These are phyloP conservation scores for Pycnonotus jocosus DNA, from an alignment of 2,113 vertebrate genomes.

Conservation along the genomic window DNA sequence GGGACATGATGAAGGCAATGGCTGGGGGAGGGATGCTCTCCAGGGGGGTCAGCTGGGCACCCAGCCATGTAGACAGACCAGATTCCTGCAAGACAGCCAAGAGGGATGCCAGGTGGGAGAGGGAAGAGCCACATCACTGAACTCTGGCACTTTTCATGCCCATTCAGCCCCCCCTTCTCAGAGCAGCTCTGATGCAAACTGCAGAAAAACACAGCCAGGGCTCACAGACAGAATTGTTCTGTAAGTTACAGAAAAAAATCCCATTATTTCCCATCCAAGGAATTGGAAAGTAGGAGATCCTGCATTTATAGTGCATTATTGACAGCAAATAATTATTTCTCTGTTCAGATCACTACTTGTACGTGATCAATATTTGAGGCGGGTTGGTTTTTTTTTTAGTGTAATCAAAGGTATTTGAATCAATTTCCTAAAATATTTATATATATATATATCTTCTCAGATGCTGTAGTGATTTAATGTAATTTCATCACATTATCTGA, in stretches of 20 bases:
- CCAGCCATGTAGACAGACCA: conserved; percentile 81
- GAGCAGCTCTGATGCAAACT: background rate
- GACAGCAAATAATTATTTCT: background rate
- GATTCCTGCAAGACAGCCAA: conserved; percentile 70
- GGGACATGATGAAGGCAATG: conserved; percentile 74
- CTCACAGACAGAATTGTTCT: background rate
- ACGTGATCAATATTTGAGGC: accelerated
- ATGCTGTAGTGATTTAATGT: background rate
- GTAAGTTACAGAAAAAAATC: background rate
- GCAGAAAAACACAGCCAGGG: background rate
- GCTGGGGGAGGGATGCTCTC: conserved; percentile 71
- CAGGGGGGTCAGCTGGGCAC: conserved; percentile 77
- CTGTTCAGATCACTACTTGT: background rate
- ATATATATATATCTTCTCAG: background rate
- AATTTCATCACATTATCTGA: background rate
- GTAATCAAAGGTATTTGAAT: background rate
- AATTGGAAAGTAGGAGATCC: background rate
- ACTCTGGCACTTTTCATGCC: background rate
- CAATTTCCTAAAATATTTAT: background rate
- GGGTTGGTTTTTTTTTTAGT: accelerated
- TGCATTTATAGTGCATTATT: background rate
- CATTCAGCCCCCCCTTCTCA: background rate
- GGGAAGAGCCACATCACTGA: background rate
- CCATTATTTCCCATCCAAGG: background rate
- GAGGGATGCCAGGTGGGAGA: background rate